Percentiles rank a stretch among this genome's conserved stretches.
phyloP scores from a whole-genome alignment of 2,888 invertebrate species.

The Baronia brevicornis region DNA sequence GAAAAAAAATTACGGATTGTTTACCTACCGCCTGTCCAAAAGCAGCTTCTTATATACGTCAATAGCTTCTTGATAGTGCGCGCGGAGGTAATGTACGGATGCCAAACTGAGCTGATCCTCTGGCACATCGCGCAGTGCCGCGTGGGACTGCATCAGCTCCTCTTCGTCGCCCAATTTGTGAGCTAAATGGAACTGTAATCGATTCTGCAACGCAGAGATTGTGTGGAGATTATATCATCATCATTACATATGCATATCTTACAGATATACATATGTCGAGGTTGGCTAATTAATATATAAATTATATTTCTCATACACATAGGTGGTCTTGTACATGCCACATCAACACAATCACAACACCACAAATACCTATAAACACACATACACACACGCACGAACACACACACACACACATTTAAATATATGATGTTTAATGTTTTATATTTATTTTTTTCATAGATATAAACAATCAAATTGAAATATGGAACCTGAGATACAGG shows the following conservation, averaged over 20 bases:
- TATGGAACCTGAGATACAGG: no score
- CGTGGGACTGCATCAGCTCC: conserved; percentile 87
- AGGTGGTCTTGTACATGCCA: no score
- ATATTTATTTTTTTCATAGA: no score
- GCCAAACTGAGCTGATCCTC: conserved; percentile 97
- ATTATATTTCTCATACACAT: no score
- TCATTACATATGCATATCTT: not conserved
- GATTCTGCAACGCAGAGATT: conserved; percentile 67
- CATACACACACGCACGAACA: no score
- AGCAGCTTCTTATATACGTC: conserved; percentile 97
- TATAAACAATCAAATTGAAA: no score
- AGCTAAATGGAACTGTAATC: conserved; percentile 93
- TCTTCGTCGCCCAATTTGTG: conserved; percentile 95
- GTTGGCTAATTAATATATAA: no score
- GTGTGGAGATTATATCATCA: not conserved
- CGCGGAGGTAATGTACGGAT: conserved; percentile 95
- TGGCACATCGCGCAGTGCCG: conserved; percentile 88
- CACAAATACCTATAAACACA: no score
- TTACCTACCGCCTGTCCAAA: conserved; percentile 88
- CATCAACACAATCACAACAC: no score
- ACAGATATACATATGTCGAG: no score
- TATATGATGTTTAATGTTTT: no score
- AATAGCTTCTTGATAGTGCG: conserved; percentile 98
- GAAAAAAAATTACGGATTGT: not conserved
- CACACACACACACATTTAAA: no score